A percentile compares a stretch with the other conserved stretches of the same genome.
phyloP scores from a whole-genome alignment of 64 coral and sea anemone genomes.

The Montipora foliosa region DNA sequence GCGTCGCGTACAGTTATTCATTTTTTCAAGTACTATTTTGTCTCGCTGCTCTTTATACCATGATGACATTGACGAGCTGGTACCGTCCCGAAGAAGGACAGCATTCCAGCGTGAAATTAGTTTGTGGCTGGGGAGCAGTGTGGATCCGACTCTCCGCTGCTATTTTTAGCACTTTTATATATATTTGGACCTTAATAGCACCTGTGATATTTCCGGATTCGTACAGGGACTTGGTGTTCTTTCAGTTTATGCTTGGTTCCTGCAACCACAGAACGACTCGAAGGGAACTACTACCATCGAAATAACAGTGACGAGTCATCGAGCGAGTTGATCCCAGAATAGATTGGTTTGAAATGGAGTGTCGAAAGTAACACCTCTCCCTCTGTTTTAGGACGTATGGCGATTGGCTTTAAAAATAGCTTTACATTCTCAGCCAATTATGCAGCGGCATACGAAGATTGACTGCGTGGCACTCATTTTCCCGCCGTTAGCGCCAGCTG shows the following conservation, averaged over 20 bases:
- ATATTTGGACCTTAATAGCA: slow-evolving; percentile 95
- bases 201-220: slow-evolving; percentile 97
- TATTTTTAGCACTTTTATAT: slow-evolving; percentile 97
- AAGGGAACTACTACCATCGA: neutral
- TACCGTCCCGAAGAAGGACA: slow-evolving; percentile 94
- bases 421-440: neutral
- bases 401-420: no score
- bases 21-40: slow-evolving; percentile 94
- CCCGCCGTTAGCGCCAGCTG: no score
- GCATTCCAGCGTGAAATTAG: slow-evolving; percentile 85
- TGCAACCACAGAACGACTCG: neutral
- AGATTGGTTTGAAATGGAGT: no score
- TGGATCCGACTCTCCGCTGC: slow-evolving; percentile 93
- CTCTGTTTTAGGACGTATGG: no score
- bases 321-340: no score
- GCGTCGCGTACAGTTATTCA: slow-evolving; percentile 93
- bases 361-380: no score
- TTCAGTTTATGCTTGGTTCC: slow-evolving; percentile 89
- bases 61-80: slow-evolving; percentile 96
- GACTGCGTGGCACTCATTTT: no score
- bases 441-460: no score
- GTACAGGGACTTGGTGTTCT: slow-evolving; percentile 94
- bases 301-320: neutral
- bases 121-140: slow-evolving; percentile 95
- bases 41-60: slow-evolving; percentile 82